phyloP scores from a whole-genome alignment of 2,797 vertebrate species.

The Phyllotis vaccarum region DNA sequence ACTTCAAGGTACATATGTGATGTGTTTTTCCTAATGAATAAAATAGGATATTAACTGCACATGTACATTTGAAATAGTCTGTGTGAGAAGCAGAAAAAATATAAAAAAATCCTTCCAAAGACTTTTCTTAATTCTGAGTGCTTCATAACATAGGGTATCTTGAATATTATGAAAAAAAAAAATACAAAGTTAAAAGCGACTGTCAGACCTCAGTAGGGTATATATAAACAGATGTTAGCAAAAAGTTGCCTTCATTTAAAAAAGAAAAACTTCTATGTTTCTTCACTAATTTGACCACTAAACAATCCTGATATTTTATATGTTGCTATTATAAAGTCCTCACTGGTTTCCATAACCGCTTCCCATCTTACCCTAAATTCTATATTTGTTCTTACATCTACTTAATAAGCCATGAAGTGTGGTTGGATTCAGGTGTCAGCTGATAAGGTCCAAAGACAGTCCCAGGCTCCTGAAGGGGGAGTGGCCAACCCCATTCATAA shows the following conservation, averaged over 20 bases:
- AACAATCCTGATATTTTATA: slow-evolving; percentile 67
- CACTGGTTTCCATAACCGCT: slow-evolving; percentile 65
- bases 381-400: slow-evolving; percentile 80
- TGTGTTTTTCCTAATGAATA: neutral
- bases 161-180: slow-evolving; percentile 15
- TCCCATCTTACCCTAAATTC: slow-evolving; percentile 64
- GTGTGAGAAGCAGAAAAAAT: accelerated
- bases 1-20: neutral
- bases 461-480: no score
- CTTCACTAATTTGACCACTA: slow-evolving; percentile 57
- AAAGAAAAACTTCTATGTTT: slow-evolving; percentile 52
- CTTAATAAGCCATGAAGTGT: slow-evolving; percentile 64
- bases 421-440: no score
- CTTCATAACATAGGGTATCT: neutral
- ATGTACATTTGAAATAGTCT: neutral
- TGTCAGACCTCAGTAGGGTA: slow-evolving; percentile 40
- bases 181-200: neutral
- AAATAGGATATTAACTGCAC: neutral
- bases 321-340: slow-evolving; percentile 64
- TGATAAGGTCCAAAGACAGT: no score
- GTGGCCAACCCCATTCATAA: no score
- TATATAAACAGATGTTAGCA: slow-evolving; percentile 53
- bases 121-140: slow-evolving; percentile 21
- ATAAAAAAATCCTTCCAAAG: neutral
- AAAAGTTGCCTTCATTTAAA: slow-evolving; percentile 64